Conservation (phyloP, 2,797 vertebrate species). For the Chanos chanos region DNA sequence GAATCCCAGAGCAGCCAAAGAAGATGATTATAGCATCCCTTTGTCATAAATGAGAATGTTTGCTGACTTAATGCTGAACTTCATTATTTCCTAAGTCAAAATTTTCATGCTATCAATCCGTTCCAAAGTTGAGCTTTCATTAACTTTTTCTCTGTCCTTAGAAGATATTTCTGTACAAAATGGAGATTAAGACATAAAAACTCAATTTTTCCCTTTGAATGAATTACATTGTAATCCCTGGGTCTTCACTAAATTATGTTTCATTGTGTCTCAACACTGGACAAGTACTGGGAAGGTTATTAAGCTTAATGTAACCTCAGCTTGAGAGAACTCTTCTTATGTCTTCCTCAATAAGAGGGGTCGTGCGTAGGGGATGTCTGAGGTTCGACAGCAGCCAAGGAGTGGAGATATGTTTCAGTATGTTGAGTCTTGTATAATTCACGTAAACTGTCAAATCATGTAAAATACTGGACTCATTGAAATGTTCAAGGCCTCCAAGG, state of each 20-base stretch:
- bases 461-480: too few species aligned
- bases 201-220: conserved; percentile 71
- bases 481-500: too few species aligned
- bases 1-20: not conserved
- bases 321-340: conserved; percentile 55
- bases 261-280: conserved; percentile 58
- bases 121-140: conserved; percentile 61
- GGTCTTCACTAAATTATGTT: conserved; percentile 66
- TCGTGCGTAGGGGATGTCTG: not conserved
- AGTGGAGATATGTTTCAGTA: not conserved
- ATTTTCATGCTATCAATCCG: conserved; percentile 54
- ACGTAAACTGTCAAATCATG: too few species aligned
- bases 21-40: conserved; percentile 16
- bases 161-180: conserved; percentile 68
- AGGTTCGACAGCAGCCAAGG: conserved; percentile 19
- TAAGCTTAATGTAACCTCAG: conserved; percentile 70
- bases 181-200: conserved; percentile 72
- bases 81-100: conserved; percentile 45
- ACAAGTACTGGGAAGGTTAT: conserved; percentile 58
- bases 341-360: conserved; percentile 56
- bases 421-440: too few species aligned
- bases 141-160: conserved; percentile 60
- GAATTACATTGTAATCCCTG: conserved; percentile 73
- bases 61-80: conserved; percentile 29
- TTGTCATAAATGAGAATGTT: conserved; percentile 14